phyloP scores from a whole-genome alignment of 2,888 invertebrate genomes.

The Penaeus monodon region DNA sequence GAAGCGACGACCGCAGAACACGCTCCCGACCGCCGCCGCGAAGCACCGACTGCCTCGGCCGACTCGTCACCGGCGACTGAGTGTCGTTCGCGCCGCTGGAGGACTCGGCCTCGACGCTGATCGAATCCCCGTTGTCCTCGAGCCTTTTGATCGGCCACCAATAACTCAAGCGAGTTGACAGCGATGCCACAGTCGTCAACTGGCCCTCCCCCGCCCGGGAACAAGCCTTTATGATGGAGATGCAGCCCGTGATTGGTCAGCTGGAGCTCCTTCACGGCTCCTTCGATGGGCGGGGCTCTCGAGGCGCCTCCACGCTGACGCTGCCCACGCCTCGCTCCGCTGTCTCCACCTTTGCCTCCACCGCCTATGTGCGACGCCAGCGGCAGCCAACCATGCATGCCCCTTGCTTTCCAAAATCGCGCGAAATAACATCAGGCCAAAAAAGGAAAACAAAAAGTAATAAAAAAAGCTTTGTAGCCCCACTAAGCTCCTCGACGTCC shows the following conservation, averaged over 20 bases:
- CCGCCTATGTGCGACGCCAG: not conserved
- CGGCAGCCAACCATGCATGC: not conserved
- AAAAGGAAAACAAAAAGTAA: too few relatives aligned
- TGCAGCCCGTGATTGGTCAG: not conserved
- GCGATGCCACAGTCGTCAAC: not conserved
- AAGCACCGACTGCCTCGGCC: too few relatives aligned
- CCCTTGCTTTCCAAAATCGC: not conserved
- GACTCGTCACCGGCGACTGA: too few relatives aligned
- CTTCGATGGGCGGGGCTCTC: slow-evolving; percentile 8
- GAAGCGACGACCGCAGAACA: too few relatives aligned
- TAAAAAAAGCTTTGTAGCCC: too few relatives aligned
- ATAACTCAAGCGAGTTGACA: too few relatives aligned
- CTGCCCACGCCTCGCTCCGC: not conserved
- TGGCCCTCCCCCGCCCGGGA: not conserved
- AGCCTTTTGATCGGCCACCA: too few relatives aligned
- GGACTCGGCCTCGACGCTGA: too few relatives aligned
- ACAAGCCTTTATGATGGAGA: not conserved
- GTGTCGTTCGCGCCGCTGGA: too few relatives aligned
- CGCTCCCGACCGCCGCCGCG: too few relatives aligned
- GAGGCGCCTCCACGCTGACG: not conserved
- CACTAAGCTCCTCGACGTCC: too few relatives aligned
- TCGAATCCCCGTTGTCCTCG: too few relatives aligned
- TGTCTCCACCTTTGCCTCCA: not conserved
- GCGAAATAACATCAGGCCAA: not conserved
- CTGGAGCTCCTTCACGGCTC: not conserved